These are phyloP conservation scores for Nebria ingens DNA, from an alignment of 1,140 invertebrate genomes.

Conservation along the genomic window DNA sequence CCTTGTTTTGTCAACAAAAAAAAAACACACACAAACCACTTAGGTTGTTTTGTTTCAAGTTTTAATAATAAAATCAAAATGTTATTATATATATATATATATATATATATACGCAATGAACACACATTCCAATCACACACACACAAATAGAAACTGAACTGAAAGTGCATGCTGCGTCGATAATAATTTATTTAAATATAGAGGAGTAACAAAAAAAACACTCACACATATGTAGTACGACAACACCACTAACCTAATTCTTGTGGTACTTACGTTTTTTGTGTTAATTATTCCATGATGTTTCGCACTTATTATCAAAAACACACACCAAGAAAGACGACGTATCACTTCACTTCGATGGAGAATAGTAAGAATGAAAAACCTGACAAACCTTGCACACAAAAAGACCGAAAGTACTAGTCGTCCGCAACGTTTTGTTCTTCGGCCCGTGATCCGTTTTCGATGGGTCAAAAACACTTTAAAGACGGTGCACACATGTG, in stretches of 20 bases:
- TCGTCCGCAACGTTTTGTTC: conserved; percentile 3
- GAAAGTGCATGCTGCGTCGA: neutral
- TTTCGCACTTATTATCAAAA: neutral
- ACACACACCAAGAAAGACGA: neutral
- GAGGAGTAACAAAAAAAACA: too few relatives aligned
- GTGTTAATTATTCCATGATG: conserved; percentile 2
- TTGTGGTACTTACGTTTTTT: conserved; percentile 1
- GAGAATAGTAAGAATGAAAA: neutral
- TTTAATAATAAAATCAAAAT: too few relatives aligned
- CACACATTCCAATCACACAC: neutral
- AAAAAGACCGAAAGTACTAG: neutral
- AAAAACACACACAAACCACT: too few relatives aligned
- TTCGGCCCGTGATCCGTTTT: neutral
- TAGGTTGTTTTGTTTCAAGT: too few relatives aligned
- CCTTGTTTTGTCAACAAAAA: too few relatives aligned
- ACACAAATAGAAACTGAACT: neutral
- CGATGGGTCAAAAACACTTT: neutral
- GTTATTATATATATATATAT: neutral
- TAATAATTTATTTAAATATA: neutral
- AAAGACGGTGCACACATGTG: neutral
- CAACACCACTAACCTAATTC: conserved; percentile 5
- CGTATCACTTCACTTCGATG: conserved; percentile 1
- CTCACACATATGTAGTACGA: neutral
- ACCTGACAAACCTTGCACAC: neutral
- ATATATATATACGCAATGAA: neutral